Evolutionary conservation across 2,888 invertebrate species (phyloP).

Genomic region (Hyposoter didymator): DNA sequence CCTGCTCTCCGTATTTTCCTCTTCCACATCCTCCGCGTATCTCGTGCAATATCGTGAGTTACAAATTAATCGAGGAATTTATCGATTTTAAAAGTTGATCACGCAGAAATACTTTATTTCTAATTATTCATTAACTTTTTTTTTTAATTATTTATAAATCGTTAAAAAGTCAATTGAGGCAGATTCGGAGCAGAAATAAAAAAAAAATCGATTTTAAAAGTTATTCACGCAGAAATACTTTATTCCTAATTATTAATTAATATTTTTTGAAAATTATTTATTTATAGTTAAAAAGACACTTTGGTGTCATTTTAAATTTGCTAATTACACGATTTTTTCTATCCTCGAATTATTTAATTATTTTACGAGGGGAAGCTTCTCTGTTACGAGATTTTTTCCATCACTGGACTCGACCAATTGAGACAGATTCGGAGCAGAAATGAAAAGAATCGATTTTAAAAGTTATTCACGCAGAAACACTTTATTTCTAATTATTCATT

Average conservation of each 20-base stretch:
- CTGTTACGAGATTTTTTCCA: too few relatives aligned
- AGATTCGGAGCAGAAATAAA: too few relatives aligned
- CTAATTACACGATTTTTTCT: background rate
- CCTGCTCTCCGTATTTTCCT: constrained; percentile 57
- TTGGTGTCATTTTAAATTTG: too few relatives aligned
- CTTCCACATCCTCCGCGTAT: constrained; percentile 20
- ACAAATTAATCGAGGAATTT: background rate
- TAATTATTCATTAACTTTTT: background rate
- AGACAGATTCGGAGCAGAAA: too few relatives aligned
- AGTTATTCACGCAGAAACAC: too few relatives aligned
- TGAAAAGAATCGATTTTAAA: too few relatives aligned
- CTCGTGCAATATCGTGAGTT: background rate
- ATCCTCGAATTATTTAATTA: background rate
- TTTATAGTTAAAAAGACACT: too few relatives aligned
- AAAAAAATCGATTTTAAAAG: background rate
- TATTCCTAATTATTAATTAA: background rate
- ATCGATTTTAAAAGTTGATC: background rate
- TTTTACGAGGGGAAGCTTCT: too few relatives aligned
- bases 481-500: too few relatives aligned
- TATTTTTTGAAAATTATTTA: background rate
- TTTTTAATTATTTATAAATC: too few relatives aligned
- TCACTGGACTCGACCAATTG: too few relatives aligned
- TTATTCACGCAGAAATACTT: background rate
- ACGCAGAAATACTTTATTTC: background rate
- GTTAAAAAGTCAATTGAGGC: too few relatives aligned